Conservation (phyloP, 1,140 invertebrate species). For the Aphidius gifuensis region DNA sequence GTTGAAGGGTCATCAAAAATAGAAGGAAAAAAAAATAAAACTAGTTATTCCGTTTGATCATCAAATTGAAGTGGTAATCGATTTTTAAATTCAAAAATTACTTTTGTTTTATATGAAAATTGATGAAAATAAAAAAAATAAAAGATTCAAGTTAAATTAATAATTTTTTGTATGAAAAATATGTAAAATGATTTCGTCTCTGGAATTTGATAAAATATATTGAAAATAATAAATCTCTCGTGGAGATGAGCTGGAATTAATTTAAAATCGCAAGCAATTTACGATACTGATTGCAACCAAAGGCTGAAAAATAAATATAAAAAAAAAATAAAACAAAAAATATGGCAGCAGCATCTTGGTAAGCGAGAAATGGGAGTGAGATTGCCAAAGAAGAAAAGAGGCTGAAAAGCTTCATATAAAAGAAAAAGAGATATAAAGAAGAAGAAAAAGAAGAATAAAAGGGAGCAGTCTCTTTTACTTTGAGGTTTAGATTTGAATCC, state of each 20-base stretch:
- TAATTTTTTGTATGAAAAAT: no score
- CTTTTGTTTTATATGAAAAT: background rate
- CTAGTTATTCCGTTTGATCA: no score
- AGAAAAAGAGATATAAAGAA: background rate
- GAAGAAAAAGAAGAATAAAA: constrained; percentile 2
- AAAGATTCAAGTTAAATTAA: no score
- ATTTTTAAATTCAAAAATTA: no score
- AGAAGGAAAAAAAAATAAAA: no score
- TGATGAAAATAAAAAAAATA: background rate
- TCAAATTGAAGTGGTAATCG: no score
- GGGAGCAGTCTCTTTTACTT: constrained; percentile 12
- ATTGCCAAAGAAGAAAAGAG: background rate
- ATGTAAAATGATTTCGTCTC: no score
- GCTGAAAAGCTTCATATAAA: no score
- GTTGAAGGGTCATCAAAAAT: no score
- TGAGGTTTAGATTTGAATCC: constrained; percentile 22
- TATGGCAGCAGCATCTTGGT: no score
- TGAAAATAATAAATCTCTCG: constrained; percentile 23
- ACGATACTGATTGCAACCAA: constrained; percentile 22
- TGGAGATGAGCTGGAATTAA: constrained; percentile 22
- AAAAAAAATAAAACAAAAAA: constrained; percentile 6
- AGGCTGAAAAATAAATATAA: constrained; percentile 13
- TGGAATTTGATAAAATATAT: constrained; percentile 8
- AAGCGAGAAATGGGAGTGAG: no score
- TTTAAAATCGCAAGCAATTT: constrained; percentile 24